phyloP scores from a whole-genome alignment of 2,113 vertebrate genomes.

The Cynopterus brachyotis region DNA sequence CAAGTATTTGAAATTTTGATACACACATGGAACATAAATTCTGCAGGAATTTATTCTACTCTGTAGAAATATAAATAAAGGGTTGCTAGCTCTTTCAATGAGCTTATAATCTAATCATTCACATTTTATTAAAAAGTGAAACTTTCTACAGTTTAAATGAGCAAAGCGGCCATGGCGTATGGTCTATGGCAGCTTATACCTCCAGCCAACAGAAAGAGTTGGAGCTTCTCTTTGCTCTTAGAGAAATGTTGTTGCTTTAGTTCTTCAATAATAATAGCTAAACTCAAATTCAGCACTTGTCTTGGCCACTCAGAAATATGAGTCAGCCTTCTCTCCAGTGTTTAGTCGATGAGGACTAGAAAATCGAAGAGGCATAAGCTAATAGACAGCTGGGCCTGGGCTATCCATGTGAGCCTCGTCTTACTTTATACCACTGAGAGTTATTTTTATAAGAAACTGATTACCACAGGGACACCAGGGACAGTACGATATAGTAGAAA shows the following conservation, averaged over 20 bases:
- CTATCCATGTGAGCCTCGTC: not conserved
- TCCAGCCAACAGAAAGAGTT: constrained; percentile 44
- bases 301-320: not conserved
- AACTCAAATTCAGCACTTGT: not conserved
- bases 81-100: constrained; percentile 46
- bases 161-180: not conserved
- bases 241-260: not conserved
- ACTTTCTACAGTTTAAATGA: constrained; percentile 49
- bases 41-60: constrained; percentile 38
- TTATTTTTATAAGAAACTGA: not conserved
- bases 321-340: not conserved
- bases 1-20: not conserved
- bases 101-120: not conserved
- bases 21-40: not conserved
- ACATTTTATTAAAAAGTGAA: constrained; percentile 14
- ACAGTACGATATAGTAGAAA: not conserved
- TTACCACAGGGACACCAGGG: not conserved
- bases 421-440: not conserved
- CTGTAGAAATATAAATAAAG: constrained; percentile 62
- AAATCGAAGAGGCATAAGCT: not conserved
- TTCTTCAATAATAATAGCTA: constrained; percentile 2
- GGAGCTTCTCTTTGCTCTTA: constrained; percentile 2
- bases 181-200: not conserved
- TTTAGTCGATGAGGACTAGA: not conserved
- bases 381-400: not conserved